Percentiles rank a stretch among this genome's conserved stretches.
Evolutionary conservation across 2,797 vertebrate species (phyloP).

Genomic region (Carduelis carduelis): DNA sequence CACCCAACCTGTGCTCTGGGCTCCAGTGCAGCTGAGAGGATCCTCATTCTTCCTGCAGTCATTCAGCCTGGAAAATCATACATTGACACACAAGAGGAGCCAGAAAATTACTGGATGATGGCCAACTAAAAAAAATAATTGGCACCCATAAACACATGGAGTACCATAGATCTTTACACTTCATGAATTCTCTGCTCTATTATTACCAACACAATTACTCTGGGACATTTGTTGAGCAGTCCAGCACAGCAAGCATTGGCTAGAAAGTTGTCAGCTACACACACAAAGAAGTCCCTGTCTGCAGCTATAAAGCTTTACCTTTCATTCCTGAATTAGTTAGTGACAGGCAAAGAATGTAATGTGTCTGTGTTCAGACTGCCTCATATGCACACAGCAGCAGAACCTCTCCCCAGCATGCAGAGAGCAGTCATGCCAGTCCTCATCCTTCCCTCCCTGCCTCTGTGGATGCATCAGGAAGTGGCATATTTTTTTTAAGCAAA

Average conservation of each 20-base stretch:
- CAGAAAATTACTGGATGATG: neutral
- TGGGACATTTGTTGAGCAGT: neutral
- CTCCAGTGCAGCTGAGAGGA: neutral
- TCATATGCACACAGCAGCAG: neutral
- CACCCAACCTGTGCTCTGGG: neutral
- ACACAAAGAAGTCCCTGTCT: neutral
- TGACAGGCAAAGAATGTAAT: neutral
- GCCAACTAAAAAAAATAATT: conserved; percentile 23
- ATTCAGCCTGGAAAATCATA: conserved; percentile 13
- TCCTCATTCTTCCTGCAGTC: neutral
- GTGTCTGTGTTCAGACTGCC: neutral
- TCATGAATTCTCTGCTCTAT: conserved; percentile 8
- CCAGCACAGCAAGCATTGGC: neutral
- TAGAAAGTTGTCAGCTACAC: neutral
- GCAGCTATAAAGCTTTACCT: neutral
- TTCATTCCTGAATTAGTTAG: neutral
- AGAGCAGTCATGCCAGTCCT: neutral
- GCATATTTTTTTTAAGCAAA: neutral
- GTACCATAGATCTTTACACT: neutral
- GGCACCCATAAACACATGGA: neutral
- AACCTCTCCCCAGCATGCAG: neutral
- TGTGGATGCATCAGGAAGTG: neutral
- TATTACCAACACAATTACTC: conserved; percentile 24
- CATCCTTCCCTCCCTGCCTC: neutral
- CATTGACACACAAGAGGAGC: neutral